Evolutionary conservation across 2,797 vertebrate genomes (phyloP), one percentile per base, ranked within the genome.

Genomic region (Austrolebias charrua): DNA sequence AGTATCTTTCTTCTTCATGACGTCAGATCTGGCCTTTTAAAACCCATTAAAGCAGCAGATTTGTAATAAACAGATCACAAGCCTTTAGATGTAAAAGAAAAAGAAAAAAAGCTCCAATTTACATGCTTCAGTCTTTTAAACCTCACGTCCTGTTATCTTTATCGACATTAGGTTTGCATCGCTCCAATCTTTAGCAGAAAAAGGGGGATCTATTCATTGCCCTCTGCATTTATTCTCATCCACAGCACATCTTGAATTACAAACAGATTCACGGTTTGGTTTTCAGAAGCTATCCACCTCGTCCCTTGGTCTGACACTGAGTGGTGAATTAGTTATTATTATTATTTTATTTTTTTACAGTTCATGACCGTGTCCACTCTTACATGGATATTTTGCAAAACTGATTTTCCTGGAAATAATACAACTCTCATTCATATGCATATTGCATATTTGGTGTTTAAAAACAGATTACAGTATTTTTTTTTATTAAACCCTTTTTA

Each of bases 11-110:
- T 50, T n/a, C 20, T 5, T 16, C 6, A 15, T 38, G 20, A 65
- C 48, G 45, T 62, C n/a, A 51, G 29, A n/a, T 15, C 11, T 73
- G 51, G 57, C 35, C 54, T 66, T 67, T 71, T n/a, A 15, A 66
- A 68, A 56, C 47, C 63, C 28, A 42, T 53, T 52, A 5, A 45
- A 55, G 51, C 40, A 16, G 48, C 20, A 66, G 15, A 10, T 29
- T 12, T 59, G 14, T 1, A 31, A 1, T 40, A 38, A 6, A n/a
- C 5, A 40, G 48, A 40, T 52, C 18, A 43, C 38, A 8, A 9
- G 15, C 4, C 44, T 44, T 14, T n/a, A 19, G 29, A 19, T 24
- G 9, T 14, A 14, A 11, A 38, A n/a, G 3, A 24, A 24, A 24
- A 24, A 24, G 3, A 24, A 24, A 24, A 24, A 24, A 38, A 59